Evolutionary conservation across 2,888 invertebrate species (phyloP), one percentile per base, ranked within the genome.

Genomic region (Diplolepis rosae): DNA sequence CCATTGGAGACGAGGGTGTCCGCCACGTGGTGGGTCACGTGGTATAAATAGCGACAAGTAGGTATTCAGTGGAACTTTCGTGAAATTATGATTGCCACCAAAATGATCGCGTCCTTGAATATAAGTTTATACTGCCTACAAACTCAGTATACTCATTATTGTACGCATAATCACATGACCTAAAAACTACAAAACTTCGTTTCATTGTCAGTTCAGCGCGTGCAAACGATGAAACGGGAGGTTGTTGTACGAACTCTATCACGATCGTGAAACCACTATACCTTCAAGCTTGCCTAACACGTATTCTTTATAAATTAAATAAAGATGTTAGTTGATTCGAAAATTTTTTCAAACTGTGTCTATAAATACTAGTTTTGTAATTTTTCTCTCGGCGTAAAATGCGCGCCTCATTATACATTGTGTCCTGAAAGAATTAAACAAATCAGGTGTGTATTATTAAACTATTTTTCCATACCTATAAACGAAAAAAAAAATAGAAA

Each of bases 41-140:
- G 56, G 35, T 35, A 35, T 35, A 56, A 56, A 56, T 56, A 56
- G 35, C 35, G 22, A 56, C n/a, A 22, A 56, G 32, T 56, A 52
- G 9, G n/a, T 45, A 45, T 11, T 15, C 9, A 52, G 56, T 56
- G 35, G n/a, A 56, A 35, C 56, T 56, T n/a, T 32, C 24, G 35
- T 56, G 56, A 56, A 56, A 56, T 56, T 56, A 22, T 35, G 56
- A 39, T 56, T 56, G 35, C 56, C 56, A 32, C 56, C 35, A 11
- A 35, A 56, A 22, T 35, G 56, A 39, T 5, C 56, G 35, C 39
- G 56, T 61, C 56, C 56, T 61, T 61, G 56, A 35, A 18, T 61
- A 24, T 24, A 61, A 61, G 35, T 35, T 32, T n/a, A 9, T 56
- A 51, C 51, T 51, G 51, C 18, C 24, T 51, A 27, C 24, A 27